Base-by-base conservation (phyloP, 1,140 invertebrate species). In the Wasmannia auropunctata region DNA sequence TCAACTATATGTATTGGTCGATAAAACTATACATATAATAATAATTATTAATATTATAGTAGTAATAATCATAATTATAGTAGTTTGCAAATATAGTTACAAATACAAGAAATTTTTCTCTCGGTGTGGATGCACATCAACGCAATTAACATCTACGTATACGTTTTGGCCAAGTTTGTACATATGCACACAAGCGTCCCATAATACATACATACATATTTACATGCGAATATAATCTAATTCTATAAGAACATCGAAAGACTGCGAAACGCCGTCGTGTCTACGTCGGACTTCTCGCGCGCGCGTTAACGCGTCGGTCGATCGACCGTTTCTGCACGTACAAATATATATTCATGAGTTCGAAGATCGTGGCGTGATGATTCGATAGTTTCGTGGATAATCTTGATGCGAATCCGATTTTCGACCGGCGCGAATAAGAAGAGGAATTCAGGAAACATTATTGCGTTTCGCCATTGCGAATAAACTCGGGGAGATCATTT, bases 111-210 rank as follows among this genome's bases (percentile, higher is more conserved):
- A n/a, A n/a, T n/a, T n/a, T n/a, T n/a, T n/a, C n/a, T n/a, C n/a
- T n/a, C n/a, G n/a, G n/a, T n/a, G n/a, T 54, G 54, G 65, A 54
- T 54, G 65, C 37, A 83, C 67, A 83, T 67, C 49, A 58, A 81
- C 65, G 19, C 46, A 81, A 81, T 81, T 81, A 81, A 81, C 67
- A 83, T 83, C 28, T 83, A 74, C 60, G 43, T 80, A 67, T 81
- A 83, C 54, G 60, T 54, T 74, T 74, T 74, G 51, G 62, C 77
- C 67, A 46, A 43, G 34, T 83, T 83, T 83, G 67, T 74, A 83
- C 79, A 83, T 72, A 58, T 72, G 51, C 79, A 58, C 51, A 46
- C 79, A 83, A 72, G 40, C 77, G 46, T 3, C 16, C 6, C 63
- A 40, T 62, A 51, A 54, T 79, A 79, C 51, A 80, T 83, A 79